Percentiles rank a stretch among this genome's conserved stretches.
These are phyloP conservation scores for Axis porcinus DNA, from an alignment of 2,113 vertebrate genomes.

Conservation along the genomic window DNA sequence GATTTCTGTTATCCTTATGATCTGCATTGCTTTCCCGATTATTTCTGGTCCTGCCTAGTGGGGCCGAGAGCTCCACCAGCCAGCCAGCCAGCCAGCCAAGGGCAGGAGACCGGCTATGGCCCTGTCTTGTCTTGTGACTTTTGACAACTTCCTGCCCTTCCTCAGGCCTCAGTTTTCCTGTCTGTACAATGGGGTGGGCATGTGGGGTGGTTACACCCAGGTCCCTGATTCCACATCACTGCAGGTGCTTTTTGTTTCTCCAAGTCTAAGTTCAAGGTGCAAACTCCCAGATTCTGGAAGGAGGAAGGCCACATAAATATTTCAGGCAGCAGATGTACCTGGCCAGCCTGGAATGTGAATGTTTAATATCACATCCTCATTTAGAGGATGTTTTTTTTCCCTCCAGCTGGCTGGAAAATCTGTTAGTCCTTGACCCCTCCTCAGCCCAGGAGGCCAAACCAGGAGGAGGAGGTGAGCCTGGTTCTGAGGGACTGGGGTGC, in stretches of 20 bases:
- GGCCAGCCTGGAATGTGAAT: conserved; percentile 35
- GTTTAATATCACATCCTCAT: conserved; percentile 66
- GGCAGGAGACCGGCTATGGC: fast-evolving
- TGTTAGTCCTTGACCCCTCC: neutral
- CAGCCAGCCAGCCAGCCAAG: neutral
- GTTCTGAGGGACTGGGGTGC: neutral
- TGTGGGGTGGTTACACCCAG: neutral
- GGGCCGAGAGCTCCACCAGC: neutral
- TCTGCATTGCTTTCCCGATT: neutral
- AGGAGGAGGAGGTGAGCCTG: neutral
- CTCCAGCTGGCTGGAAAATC: fast-evolving
- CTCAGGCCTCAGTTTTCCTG: neutral
- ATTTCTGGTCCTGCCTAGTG: neutral
- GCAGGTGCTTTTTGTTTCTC: neutral
- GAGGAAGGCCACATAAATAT: neutral
- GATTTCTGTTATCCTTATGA: neutral
- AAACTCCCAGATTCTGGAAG: too few relatives aligned
- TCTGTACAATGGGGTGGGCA: neutral
- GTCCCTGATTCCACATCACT: neutral
- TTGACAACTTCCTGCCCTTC: neutral
- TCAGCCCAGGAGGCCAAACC: neutral
- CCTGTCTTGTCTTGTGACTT: neutral
- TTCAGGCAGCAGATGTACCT: conserved; percentile 18
- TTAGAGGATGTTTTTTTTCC: neutral
- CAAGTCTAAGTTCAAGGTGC: neutral